Evolutionary conservation across 2,113 vertebrate genomes (phyloP).

Genomic region (Cyprinus carpio): DNA sequence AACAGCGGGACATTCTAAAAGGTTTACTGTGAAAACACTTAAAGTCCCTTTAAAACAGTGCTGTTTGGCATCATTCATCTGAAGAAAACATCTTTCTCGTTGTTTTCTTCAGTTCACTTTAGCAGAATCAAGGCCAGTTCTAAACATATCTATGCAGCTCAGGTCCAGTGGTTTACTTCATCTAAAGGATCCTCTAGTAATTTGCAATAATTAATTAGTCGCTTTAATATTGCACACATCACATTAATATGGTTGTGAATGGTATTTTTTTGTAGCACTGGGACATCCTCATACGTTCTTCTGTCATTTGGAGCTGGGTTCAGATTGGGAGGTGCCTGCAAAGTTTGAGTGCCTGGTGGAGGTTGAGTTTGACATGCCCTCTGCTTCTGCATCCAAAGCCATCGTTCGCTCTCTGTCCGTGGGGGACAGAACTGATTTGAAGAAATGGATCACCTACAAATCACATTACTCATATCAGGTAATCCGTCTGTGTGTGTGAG

Average conservation of each 20-base stretch:
- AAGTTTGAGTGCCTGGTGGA: slow-evolving; percentile 78
- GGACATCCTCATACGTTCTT: slow-evolving; percentile 90
- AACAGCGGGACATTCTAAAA: too few species aligned
- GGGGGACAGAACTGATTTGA: slow-evolving; percentile 77
- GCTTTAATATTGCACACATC: background rate
- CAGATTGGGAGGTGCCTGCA: slow-evolving; percentile 85
- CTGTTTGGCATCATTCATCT: background rate
- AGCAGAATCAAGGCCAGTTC: background rate
- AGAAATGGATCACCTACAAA: slow-evolving; percentile 89
- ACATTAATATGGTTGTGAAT: background rate
- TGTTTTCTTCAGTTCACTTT: background rate
- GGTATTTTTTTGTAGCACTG: slow-evolving; percentile 65
- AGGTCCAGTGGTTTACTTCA: background rate
- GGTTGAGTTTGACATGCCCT: slow-evolving; percentile 88
- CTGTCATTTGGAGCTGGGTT: slow-evolving; percentile 88
- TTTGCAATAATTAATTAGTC: background rate
- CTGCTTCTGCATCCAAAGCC: slow-evolving; percentile 83
- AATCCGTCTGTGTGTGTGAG: slow-evolving; percentile 23
- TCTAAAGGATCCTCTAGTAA: background rate
- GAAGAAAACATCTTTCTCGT: too few species aligned
- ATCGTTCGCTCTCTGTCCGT: slow-evolving; percentile 82
- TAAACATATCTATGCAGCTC: background rate
- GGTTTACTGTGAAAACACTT: too few species aligned
- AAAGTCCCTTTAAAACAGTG: background rate
- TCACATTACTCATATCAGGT: slow-evolving; percentile 90